Conservation (phyloP, 2,113 vertebrate species). For the Lophius piscatorius region DNA sequence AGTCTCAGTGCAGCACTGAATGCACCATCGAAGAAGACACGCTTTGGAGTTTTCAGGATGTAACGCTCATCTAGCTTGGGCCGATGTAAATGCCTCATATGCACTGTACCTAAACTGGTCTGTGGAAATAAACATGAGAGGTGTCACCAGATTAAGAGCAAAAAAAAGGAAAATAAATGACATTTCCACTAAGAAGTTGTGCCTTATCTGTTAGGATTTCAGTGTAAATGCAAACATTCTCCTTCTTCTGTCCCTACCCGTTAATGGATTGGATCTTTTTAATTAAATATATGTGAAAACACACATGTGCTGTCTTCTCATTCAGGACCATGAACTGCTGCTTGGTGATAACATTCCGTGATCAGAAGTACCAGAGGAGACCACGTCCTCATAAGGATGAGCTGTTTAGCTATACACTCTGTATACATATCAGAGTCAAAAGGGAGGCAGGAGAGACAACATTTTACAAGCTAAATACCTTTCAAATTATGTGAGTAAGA, state of each 20-base stretch:
- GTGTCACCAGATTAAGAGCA: background rate
- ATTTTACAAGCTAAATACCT: slow-evolving; percentile 11
- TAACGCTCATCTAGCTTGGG: slow-evolving; percentile 58
- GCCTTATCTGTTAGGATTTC: slow-evolving; percentile 58
- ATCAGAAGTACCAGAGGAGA: background rate
- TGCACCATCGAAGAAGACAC: slow-evolving; percentile 88
- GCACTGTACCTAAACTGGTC: slow-evolving; percentile 1
- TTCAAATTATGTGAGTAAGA: slow-evolving; percentile 6
- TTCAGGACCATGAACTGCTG: background rate
- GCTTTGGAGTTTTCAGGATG: slow-evolving; percentile 95
- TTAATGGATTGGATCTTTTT: slow-evolving; percentile 6
- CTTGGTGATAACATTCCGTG: background rate
- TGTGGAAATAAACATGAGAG: slow-evolving; percentile 22
- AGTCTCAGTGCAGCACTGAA: slow-evolving; percentile 93
- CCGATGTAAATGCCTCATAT: background rate
- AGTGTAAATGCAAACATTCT: slow-evolving; percentile 32
- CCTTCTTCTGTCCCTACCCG: background rate
- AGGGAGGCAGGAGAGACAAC: background rate
- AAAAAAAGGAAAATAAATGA: background rate
- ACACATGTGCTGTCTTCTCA: background rate
- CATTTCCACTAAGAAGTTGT: slow-evolving; percentile 42
- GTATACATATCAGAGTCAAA: no score
- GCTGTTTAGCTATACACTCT: slow-evolving; percentile 54
- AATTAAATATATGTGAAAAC: slow-evolving; percentile 10
- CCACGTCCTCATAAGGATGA: slow-evolving; percentile 51